Conservation (phyloP, 2,797 vertebrate genomes). For the Myripristis jacobus region DNA sequence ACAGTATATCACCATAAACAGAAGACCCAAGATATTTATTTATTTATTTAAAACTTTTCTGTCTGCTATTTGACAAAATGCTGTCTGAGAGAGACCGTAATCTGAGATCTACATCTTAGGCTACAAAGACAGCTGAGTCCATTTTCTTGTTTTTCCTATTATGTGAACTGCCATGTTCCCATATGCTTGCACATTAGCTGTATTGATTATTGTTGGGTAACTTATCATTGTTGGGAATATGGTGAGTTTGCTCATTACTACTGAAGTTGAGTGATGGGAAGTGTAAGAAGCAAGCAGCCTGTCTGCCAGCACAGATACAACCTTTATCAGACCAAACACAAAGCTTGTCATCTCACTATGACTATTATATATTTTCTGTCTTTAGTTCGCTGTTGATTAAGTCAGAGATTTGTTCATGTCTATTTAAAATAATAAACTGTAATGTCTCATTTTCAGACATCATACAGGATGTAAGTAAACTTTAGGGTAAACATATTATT, state of each 20-base stretch:
- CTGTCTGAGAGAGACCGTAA: no score
- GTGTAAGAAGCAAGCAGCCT: not conserved
- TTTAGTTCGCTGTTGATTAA: not conserved
- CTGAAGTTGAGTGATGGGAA: not conserved
- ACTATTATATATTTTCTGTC: not conserved
- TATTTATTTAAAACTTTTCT: not conserved
- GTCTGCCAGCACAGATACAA: conserved; percentile 1
- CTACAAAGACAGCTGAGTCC: no score
- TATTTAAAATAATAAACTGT: not conserved
- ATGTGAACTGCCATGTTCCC: not conserved
- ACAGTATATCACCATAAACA: conserved; percentile 1
- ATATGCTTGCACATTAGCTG: not conserved
- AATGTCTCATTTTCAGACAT: not conserved
- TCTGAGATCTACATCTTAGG: no score
- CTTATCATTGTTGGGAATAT: not conserved
- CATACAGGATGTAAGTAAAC: conserved; percentile 2
- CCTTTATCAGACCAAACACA: not conserved
- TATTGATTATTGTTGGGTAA: not conserved
- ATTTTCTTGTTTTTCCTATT: no score
- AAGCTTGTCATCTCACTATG: not conserved
- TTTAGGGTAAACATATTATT: conserved; percentile 42
- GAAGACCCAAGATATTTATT: not conserved
- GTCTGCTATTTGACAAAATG: not conserved
- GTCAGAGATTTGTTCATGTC: not conserved
- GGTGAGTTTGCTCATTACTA: not conserved